Evolutionary conservation across 2,113 vertebrate genomes (phyloP).

Genomic region (Limanda limanda): DNA sequence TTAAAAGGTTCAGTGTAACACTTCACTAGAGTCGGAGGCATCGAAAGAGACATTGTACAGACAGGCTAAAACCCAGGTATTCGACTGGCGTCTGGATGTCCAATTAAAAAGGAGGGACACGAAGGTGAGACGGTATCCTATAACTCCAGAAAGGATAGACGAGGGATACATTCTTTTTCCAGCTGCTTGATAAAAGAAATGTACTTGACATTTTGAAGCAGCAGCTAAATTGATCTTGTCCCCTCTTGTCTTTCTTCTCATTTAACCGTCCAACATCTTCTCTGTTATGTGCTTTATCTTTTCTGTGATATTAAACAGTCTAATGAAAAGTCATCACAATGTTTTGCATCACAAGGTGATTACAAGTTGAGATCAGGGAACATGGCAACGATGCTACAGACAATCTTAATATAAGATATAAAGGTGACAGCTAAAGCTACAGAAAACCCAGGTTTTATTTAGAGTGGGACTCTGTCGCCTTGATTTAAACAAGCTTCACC

Average conservation of each 20-base stretch:
- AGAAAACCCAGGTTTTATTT: neutral
- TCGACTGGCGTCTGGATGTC: constrained; percentile 57
- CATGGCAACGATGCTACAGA: neutral
- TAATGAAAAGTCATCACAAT: neutral
- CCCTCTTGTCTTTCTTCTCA: neutral
- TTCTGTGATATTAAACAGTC: neutral
- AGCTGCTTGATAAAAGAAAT: neutral
- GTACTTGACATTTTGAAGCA: too few species aligned
- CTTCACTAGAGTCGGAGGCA: constrained; percentile 95
- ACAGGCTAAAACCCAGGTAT: constrained; percentile 99
- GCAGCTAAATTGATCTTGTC: neutral
- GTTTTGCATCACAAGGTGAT: neutral
- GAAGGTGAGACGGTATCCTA: neutral
- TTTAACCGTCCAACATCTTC: constrained; percentile 51
- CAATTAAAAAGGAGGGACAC: constrained; percentile 10
- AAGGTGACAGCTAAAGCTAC: neutral
- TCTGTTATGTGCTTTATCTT: constrained; percentile 10
- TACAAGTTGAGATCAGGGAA: neutral
- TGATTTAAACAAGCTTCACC: too few species aligned
- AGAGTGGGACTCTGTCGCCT: too few species aligned
- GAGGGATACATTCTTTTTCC: too few species aligned
- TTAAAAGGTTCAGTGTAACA: constrained; percentile 75
- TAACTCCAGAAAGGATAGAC: too few species aligned
- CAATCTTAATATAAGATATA: neutral
- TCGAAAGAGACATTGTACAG: constrained; percentile 99